Evolutionary conservation across 2,888 invertebrate species (phyloP), one percentile per base, ranked within the genome.

Genomic region (Amorpha juglandis): DNA sequence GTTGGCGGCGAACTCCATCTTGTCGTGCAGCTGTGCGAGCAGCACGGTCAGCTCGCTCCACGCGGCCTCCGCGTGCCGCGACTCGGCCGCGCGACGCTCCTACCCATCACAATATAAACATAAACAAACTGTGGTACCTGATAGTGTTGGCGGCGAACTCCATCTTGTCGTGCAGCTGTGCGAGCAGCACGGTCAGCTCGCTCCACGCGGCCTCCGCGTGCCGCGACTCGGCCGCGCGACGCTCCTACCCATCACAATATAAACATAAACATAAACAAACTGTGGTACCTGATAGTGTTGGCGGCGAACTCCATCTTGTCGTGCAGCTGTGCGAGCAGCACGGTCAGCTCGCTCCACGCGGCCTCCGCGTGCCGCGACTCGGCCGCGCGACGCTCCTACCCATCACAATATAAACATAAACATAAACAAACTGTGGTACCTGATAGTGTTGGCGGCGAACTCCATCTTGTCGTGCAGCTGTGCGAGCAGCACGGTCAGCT

Each of bases 251-350:
- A n/a, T n/a, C n/a, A n/a, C n/a, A n/a, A n/a, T n/a, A n/a, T n/a
- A n/a, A n/a, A n/a, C n/a, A n/a, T n/a, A n/a, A 27, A 27, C 4
- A 27, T n/a, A n/a, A n/a, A n/a, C n/a, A n/a, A n/a, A n/a, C n/a
- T n/a, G n/a, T n/a, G n/a, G 16, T 73, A 91, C 91, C 91, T 82
- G 73, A 99, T 98, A 73, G 98, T 98, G 89, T 98, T 98, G 69
- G 98, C 97, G 48, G 98, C 98, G 90, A 98, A 97, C 87, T 98
- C 98, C 94, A 98, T 97, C 93, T 98, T 98, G 84, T 97, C 97
- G 86, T 98, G 98, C 66, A 98, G 94, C 86, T 98, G 98, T 16
- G 97, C 96, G 68, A 98, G 90, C 75, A 98, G 94, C 83, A 97
- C 97, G 77, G 97, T 97, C 76, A 98, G 94, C 91, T 98, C 98